phyloP scores from a whole-genome alignment of 2,888 invertebrate genomes.

The Zygogramma bicolorata region DNA sequence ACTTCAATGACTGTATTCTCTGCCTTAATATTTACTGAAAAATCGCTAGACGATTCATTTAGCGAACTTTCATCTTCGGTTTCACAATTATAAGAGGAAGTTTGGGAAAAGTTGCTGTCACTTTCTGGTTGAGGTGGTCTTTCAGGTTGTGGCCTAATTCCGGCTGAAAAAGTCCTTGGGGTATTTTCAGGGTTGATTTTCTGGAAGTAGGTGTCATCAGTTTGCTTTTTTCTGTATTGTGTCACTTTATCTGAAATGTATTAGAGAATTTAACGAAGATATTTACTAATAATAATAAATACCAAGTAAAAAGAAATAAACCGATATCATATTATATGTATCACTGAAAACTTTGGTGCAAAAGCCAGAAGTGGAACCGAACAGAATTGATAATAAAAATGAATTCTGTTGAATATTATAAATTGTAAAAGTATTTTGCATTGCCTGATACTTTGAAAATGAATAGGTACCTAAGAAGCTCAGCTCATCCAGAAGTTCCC shows the following conservation, averaged over 20 bases:
- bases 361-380: no score
- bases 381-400: no score
- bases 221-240: constrained; percentile 53
- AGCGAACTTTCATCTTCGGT: constrained; percentile 46
- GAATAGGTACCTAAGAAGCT: constrained; percentile 50
- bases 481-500: constrained; percentile 57
- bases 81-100: constrained; percentile 31
- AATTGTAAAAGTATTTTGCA: no score
- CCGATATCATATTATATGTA: no score
- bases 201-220: constrained; percentile 28
- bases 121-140: constrained; percentile 8
- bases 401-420: no score
- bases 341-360: no score
- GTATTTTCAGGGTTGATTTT: constrained; percentile 4
- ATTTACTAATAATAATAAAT: no score
- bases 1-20: constrained; percentile 43
- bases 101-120: constrained; percentile 17
- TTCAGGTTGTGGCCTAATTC: constrained; percentile 2
- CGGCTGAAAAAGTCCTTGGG: constrained; percentile 10
- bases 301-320: not conserved
- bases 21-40: constrained; percentile 44
- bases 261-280: no score
- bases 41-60: constrained; percentile 50
- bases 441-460: no score
- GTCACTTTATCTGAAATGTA: constrained; percentile 55